Base-by-base conservation (phyloP, 1,140 invertebrate species). In the Hycleus cichorii region DNA sequence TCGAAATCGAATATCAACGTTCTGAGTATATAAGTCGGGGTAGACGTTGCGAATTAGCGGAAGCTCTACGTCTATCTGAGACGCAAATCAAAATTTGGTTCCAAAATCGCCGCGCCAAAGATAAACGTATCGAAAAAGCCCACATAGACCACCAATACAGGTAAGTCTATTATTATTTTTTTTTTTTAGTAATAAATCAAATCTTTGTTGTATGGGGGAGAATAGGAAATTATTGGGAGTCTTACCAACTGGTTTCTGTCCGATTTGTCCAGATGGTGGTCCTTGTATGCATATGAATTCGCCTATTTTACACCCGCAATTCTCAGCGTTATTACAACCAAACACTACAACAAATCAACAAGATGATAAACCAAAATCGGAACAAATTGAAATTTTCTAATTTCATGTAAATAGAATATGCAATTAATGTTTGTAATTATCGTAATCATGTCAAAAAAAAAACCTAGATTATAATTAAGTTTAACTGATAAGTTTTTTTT, bases 61-160 rank as follows among this genome's bases (percentile, higher is more conserved):
- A 90, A 58, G 80, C 84, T 0, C 73, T 97, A 24, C 78, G 82
- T 46, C 77, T 97, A 5, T 91, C 90, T 2, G 95, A 97, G 74
- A 96, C 93, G 0, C 92, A 94, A 77, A 93, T 96, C 49, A 96
- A 95, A 76, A 95, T 95, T 59, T 96, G 95, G 95, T 97, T 96
- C 71, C 95, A 97, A 75, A 97, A 97, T 74, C 79, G 94, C 47
- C 78, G 94, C 62, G 94, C 94, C 6, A 97, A 97, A 75, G 93
- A 97, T 69, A 97, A 97, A 75, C 79, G 94, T 47, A 93, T 97
- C 57, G 93, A 97, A 70, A 97, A 97, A 69, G 93, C 93, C 0
- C 92, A 95, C 53, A 78, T 94, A 26, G 94, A 97, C 77, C 93
- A 95, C 68, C 91, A 95, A 60, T 92, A 92, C 73, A 88, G 93